Conservation (phyloP, 2,113 vertebrate species). For the Burhinus bistriatus region DNA sequence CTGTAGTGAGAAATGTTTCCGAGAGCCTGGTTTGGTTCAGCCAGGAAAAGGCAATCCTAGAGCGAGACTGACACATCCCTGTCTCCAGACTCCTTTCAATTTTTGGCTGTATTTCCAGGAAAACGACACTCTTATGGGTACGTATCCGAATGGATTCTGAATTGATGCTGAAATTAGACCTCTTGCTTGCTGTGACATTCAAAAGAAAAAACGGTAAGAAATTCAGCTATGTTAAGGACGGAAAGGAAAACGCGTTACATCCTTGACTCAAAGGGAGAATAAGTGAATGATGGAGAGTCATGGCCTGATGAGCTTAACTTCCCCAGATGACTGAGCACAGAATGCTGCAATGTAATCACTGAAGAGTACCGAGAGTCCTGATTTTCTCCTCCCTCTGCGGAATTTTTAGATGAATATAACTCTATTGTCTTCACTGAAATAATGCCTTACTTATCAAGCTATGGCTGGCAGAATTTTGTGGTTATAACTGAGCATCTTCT, state of each 20-base stretch:
- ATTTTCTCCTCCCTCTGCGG: neutral
- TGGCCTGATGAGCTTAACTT: neutral
- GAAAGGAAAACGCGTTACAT: neutral
- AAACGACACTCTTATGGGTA: neutral
- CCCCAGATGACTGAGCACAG: neutral
- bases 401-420: neutral
- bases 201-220: accelerated
- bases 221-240: neutral
- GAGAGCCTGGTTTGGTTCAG: neutral
- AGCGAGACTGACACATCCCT: accelerated
- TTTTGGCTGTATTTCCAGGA: neutral
- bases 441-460: neutral
- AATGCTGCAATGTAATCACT: neutral
- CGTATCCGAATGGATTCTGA: accelerated
- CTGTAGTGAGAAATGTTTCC: neutral
- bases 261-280: neutral
- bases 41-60: neutral
- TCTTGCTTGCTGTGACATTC: neutral
- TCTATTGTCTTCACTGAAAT: neutral
- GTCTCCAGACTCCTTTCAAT: neutral
- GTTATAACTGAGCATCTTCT: neutral
- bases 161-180: neutral
- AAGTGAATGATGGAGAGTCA: neutral
- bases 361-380: neutral
- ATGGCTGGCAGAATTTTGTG: neutral